Evolutionary conservation across 2,113 vertebrate genomes (phyloP).

Genomic region (Lathamus discolor): DNA sequence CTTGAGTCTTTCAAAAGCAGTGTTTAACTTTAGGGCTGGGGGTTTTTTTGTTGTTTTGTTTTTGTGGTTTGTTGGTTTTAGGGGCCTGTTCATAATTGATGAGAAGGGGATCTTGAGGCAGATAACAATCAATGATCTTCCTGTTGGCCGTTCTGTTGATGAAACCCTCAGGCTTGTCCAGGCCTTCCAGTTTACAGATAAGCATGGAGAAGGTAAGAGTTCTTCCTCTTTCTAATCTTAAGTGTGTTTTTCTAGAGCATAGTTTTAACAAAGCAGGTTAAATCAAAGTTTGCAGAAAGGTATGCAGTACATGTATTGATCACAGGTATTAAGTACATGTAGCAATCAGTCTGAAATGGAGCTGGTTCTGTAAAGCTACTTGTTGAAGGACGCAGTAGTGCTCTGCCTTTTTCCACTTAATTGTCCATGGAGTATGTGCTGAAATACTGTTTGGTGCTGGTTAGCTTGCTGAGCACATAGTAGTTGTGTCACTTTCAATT

Average conservation of each 20-base stretch:
- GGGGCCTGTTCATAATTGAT: conserved; percentile 97
- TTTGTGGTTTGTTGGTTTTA: conserved; percentile 24
- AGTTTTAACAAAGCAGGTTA: background rate
- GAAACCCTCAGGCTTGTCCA: conserved; percentile 93
- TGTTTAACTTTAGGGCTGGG: background rate
- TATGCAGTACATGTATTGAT: background rate
- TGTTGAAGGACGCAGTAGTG: background rate
- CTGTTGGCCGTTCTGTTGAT: conserved; percentile 95
- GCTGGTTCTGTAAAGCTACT: background rate
- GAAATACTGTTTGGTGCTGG: background rate
- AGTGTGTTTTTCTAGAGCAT: background rate
- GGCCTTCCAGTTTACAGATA: conserved; percentile 98
- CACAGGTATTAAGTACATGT: background rate
- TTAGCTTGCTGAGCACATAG: background rate
- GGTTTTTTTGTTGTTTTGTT: no score
- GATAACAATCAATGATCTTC: conserved; percentile 98
- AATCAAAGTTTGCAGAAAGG: background rate
- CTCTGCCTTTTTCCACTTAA: background rate
- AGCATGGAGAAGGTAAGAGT: conserved; percentile 92
- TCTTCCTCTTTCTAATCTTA: background rate
- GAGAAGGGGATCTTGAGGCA: conserved; percentile 92
- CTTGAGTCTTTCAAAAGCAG: background rate
- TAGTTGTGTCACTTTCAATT: background rate
- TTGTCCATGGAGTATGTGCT: background rate
- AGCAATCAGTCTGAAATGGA: background rate